Base-by-base conservation (phyloP, 1,140 invertebrate species). In the Danaus melanippus region DNA sequence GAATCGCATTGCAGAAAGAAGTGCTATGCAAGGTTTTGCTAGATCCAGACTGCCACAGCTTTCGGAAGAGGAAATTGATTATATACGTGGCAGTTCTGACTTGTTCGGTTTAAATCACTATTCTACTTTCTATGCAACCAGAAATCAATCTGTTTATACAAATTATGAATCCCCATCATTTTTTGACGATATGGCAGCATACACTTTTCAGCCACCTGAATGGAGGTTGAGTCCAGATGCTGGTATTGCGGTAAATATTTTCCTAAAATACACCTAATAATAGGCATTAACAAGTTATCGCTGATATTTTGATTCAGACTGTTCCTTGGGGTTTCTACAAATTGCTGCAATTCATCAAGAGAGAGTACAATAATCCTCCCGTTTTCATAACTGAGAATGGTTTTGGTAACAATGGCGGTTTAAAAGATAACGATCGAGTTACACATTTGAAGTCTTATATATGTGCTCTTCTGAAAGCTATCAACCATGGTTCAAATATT, bases 71-170 rank as follows among this genome's bases (percentile, higher is more conserved):
- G 79, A 83, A 60, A 58, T 76, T 11, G 67, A 69, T 11, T 72
- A 66, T 43, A 49, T 80, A 6, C 62, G 55, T 11, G 87, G 88
- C 4, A 79, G 78, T 10, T 81, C 86, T 0, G 90, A 92, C 60
- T 90, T 90, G 71, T 89, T 91, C 51, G 90, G 90, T 43, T 66
- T 92, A 1, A 91, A 91, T 56, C 82, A 88, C 47, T 92, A 92
- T 56, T 77, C 87, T 1, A 85, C 87, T 3, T 71, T 39, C 9
- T 61, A 62, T 10, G 62, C 64, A 6, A 72, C 73, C 48, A 74
- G 72, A 58, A 74, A 76, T 46, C 69, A 70, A 53, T 66, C 69
- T 10, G 61, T 62, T 0, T 10, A 55, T 10, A 65, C 60, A 8
- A 52, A 49, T 39, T 60, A 67, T 42, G 58, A 50, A 46, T 45